These are phyloP conservation scores for Fratercula arctica DNA, from an alignment of 2,797 vertebrate species.

Conservation along the genomic window DNA sequence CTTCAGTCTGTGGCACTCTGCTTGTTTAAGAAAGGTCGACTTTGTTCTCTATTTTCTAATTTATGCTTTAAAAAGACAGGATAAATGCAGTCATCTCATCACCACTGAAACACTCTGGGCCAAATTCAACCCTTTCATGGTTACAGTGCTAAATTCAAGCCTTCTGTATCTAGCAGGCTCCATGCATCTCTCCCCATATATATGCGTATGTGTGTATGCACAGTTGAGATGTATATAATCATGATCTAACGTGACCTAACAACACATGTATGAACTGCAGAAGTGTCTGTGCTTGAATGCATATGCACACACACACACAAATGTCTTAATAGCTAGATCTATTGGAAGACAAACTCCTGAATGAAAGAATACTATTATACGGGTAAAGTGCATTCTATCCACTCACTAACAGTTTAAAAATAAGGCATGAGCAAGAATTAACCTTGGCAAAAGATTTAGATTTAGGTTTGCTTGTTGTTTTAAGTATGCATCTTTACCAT, in stretches of 20 bases:
- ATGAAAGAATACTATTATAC: background rate
- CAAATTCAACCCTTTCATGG: background rate
- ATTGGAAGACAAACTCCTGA: background rate
- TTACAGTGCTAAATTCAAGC: background rate
- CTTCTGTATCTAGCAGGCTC: background rate
- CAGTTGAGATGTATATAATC: background rate
- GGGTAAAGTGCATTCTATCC: background rate
- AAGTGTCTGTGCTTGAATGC: background rate
- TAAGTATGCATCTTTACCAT: background rate
- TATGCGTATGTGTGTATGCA: accelerated
- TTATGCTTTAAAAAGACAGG: background rate
- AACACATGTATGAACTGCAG: background rate
- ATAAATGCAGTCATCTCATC: background rate
- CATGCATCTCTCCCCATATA: too few relatives aligned
- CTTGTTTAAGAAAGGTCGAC: background rate
- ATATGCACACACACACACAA: background rate
- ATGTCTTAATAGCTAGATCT: background rate
- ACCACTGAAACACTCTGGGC: background rate
- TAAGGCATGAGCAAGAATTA: background rate
- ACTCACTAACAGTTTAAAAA: background rate
- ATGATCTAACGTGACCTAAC: background rate
- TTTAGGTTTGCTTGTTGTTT: background rate
- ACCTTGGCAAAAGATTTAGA: background rate
- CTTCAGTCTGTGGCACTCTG: too few relatives aligned
- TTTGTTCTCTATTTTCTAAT: background rate